Evolutionary conservation across 2,888 invertebrate genomes (phyloP), one percentile per base, ranked within the genome.

Genomic region (Sturmia bella): DNA sequence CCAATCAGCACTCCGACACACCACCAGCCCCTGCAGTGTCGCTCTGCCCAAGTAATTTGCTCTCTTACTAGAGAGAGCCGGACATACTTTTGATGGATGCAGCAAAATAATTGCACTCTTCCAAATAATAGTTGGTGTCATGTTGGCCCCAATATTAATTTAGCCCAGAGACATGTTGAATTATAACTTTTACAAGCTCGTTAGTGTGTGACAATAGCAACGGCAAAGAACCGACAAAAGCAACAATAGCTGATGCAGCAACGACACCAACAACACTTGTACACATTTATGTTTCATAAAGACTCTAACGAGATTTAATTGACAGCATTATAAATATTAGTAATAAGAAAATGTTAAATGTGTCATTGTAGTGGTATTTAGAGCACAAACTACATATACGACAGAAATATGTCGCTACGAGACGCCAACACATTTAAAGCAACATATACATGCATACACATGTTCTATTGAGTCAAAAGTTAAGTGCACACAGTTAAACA

Each of bases 241-340:
- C 56, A 39, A n/a, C 41, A 57, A 68, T 45, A 15, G 17, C 27
- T 27, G 27, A 27, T 4, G 6, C 27, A 32, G 48, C 57, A 15
- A n/a, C 13, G 5, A 66, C 13, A 43, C 13, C 15, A 63, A n/a
- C 32, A 64, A 39, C 17, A 32, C 9, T 32, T 32, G 24, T 63
- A 45, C 54, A 52, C 50, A 59, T 75, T 64, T 59, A 61, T 72
- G 57, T 77, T 77, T 63, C 64, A 57, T 78, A 77, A 74, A 78
- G 74, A 78, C 69, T 70, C 87, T 88, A 78, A 82, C 73, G 69
- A 82, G 89, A 89, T 90, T 90, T 90, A 89, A 90, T 89, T 89
- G 89, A 90, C 89, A 89, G 89, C 86, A 89, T 89, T 89, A 89
- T 89, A 89, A 89, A 89, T 89, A 89, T 89, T 87, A 89, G 89